Conservation (phyloP, 2,888 invertebrate species). For the Neoascia interrupta region DNA sequence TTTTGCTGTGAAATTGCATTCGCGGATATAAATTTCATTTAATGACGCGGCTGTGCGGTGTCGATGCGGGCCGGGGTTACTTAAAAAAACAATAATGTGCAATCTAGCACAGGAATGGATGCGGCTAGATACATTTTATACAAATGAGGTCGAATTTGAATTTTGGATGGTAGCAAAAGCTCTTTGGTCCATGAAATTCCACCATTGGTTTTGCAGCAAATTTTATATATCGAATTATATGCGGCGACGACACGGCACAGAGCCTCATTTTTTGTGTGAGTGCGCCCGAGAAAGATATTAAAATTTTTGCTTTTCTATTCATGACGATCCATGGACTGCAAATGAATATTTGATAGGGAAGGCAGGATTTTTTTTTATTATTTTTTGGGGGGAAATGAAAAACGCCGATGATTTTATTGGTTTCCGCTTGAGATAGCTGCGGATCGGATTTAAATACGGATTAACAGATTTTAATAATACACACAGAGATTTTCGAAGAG, state of each 20-base stretch:
- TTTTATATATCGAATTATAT: constrained; percentile 43
- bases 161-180: constrained; percentile 21
- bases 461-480: constrained; percentile 62
- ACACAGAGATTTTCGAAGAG: background rate
- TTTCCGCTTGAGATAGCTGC: constrained; percentile 58
- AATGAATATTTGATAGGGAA: constrained; percentile 56
- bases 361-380: constrained; percentile 24
- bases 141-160: constrained; percentile 63
- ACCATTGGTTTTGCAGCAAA: constrained; percentile 30
- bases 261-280: background rate
- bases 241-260: constrained; percentile 7
- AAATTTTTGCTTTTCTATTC: constrained; percentile 62
- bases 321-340: constrained; percentile 52
- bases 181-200: constrained; percentile 27
- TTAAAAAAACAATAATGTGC: constrained; percentile 69
- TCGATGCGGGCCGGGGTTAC: constrained; percentile 58
- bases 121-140: constrained; percentile 47
- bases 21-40: constrained; percentile 69
- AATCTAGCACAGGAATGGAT: constrained; percentile 24
- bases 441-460: constrained; percentile 63
- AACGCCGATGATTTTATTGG: constrained; percentile 61
- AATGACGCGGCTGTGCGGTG: constrained; percentile 35
- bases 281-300: constrained; percentile 44
- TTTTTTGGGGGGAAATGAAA: constrained; percentile 17
- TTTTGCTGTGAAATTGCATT: constrained; percentile 45